Evolutionary conservation across 64 coral and sea anemone genomes (phyloP), one percentile per base, ranked within the genome.

Genomic region (Orbicella faveolata): DNA sequence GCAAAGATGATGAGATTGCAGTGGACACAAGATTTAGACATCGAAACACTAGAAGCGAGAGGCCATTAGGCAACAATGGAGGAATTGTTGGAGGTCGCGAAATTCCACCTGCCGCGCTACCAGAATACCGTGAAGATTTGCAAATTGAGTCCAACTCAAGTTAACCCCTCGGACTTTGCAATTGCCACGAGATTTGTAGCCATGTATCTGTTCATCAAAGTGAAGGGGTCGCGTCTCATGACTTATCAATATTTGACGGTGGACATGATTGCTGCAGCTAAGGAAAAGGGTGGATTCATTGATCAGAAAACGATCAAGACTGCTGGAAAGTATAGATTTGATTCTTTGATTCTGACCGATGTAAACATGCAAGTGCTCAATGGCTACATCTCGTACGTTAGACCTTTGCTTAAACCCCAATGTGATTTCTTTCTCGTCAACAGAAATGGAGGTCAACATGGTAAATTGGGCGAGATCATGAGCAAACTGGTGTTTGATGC

Each of bases 361-460:
- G 63, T 34, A 25, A 83, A 36, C 64, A 64, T 76, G 52, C 55
- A 87, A 6, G 73, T 92, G 9, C 23, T 87, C 17, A 61, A 79
- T 73, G 34, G 41, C 12, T 92, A 92, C 33, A 70, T 87, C 1
- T 66, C 12, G 5, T 55, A 36, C 19, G 33, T 92, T 23, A 34
- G 90, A 12, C 79, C 78, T 1, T 51, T 61, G 36, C 55, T 89
- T 0, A 83, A 79, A 69, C 90, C 90, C 0, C 18, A 57, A 5
- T 95, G 89, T 19, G 86, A 95, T 21, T 95, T 83, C 65, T 44
- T 94, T 16, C 54, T 94, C 6, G 69, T 94, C 19, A 94, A 25
- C 13, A 89, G 74, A 84, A 94, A 84, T 66, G 93, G 93, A 11
- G 15, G 35, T 1, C 93, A 90, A 57, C 83, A 80, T 25, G 73